Percentiles rank a stretch among this genome's conserved stretches.
Conservation (phyloP, 2,888 invertebrate species). For the Amiota minor region DNA sequence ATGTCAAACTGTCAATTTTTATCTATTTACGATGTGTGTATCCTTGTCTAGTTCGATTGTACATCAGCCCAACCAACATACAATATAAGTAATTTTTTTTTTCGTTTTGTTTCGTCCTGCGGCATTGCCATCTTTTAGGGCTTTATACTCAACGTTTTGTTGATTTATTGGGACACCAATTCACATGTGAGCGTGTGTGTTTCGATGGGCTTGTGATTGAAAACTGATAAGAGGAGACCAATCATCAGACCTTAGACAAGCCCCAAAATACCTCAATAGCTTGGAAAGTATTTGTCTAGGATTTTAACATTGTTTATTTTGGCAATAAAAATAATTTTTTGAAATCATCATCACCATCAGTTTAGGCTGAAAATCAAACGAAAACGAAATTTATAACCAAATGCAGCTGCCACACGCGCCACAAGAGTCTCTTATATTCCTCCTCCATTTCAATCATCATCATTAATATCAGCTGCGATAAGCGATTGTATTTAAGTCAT, state of each 20-base stretch:
- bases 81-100: not conserved
- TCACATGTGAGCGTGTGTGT: constrained; percentile 51
- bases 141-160: constrained; percentile 52
- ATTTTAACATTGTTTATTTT: not conserved
- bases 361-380: constrained; percentile 11
- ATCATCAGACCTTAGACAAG: constrained; percentile 32
- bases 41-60: not conserved
- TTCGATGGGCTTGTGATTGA: constrained; percentile 58
- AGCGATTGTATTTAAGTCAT: too few relatives aligned
- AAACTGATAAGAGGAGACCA: constrained; percentile 57
- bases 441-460: too few relatives aligned
- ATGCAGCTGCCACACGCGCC: constrained; percentile 21
- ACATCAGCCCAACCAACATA: too few relatives aligned
- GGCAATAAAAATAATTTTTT: constrained; percentile 15
- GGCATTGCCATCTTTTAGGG: constrained; percentile 41
- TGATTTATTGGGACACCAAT: constrained; percentile 61
- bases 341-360: too few relatives aligned
- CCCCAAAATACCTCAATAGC: constrained; percentile 1
- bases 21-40: constrained; percentile 51
- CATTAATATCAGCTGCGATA: too few relatives aligned
- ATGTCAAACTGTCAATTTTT: constrained; percentile 66
- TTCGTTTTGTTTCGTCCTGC: constrained; percentile 23
- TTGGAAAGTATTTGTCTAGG: constrained; percentile 17
- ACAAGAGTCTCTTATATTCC: too few relatives aligned
- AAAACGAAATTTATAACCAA: not conserved